Conservation (phyloP, 2,113 vertebrate species). For the Mesembrinibis cayennensis region DNA sequence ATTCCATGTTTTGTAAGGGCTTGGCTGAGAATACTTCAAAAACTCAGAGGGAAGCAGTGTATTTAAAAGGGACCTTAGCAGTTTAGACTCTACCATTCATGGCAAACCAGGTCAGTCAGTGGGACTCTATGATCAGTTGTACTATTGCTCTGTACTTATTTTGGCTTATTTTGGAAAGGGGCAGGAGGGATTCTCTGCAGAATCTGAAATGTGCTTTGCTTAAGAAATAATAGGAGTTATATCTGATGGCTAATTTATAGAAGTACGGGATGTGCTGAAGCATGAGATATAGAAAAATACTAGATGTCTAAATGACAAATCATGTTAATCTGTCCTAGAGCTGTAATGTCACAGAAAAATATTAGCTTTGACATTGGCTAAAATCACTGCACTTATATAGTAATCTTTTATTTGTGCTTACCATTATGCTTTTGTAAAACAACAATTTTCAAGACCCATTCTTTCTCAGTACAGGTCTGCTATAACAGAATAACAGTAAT, state of each 20-base stretch:
- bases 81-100: not conserved
- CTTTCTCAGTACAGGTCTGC: not conserved
- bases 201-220: not conserved
- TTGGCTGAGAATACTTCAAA: not conserved
- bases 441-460: not conserved
- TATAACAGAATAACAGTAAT: not conserved
- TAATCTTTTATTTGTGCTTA: not conserved
- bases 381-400: not conserved
- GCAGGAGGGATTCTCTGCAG: not conserved
- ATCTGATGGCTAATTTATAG: not conserved
- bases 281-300: not conserved
- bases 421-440: not conserved
- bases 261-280: not conserved
- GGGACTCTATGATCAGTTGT: not conserved
- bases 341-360: not conserved
- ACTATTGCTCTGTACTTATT: not conserved
- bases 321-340: not conserved
- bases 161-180: not conserved
- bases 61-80: not conserved
- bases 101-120: not conserved
- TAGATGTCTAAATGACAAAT: not conserved
- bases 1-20: not conserved
- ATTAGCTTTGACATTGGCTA: not conserved
- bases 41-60: not conserved
- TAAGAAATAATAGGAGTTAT: not conserved